Conservation (phyloP, 2,888 invertebrate genomes). For the Acanthosepion lycidas region DNA sequence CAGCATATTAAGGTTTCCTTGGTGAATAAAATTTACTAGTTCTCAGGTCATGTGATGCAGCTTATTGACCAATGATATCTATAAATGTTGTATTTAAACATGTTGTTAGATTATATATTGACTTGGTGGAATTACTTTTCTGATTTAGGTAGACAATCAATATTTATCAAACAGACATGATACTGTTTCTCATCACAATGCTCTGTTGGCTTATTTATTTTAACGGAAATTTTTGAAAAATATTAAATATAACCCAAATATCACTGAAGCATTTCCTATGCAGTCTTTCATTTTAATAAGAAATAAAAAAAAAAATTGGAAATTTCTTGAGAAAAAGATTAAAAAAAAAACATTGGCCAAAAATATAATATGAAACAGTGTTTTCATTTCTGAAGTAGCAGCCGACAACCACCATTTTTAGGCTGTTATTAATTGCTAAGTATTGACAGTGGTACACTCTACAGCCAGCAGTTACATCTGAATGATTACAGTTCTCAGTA, state of each 20-base stretch:
- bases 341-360: neutral
- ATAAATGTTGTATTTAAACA: too few species aligned
- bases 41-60: too few species aligned
- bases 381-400: neutral
- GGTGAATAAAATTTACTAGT: too few species aligned
- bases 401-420: neutral
- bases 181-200: too few species aligned
- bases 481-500: constrained; percentile 33
- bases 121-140: too few species aligned
- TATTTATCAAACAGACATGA: too few species aligned
- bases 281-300: neutral
- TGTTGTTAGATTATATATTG: too few species aligned
- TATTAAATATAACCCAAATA: neutral
- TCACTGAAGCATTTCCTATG: neutral
- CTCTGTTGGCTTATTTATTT: too few species aligned
- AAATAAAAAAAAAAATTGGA: neutral
- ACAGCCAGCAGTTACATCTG: neutral
- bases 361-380: neutral
- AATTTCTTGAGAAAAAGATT: neutral
- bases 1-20: too few species aligned
- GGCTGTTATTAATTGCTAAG: neutral
- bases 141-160: too few species aligned
- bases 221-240: too few species aligned
- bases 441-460: neutral
- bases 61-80: too few species aligned